A percentile compares a stretch with the other conserved stretches of the same genome.
phyloP scores from a whole-genome alignment of 2,888 invertebrate species.

The Oscheius sp. region DNA sequence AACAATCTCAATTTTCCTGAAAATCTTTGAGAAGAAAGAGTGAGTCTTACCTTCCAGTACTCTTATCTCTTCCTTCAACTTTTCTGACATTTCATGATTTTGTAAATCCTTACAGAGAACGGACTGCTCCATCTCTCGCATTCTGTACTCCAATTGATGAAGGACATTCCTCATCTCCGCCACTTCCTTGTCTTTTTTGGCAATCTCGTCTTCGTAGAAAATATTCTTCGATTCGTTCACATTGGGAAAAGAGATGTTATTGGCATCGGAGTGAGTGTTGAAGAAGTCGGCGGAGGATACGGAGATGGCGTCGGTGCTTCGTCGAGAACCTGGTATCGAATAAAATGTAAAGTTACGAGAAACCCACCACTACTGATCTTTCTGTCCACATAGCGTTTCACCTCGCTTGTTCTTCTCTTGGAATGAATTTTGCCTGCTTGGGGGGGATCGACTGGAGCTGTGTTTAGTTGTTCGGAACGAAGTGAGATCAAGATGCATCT shows the following conservation, averaged over 20 bases:
- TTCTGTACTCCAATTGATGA: conserved; percentile 74
- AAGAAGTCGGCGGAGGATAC: conserved; percentile 26
- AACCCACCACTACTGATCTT: conserved; percentile 34
- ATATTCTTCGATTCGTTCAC: conserved; percentile 53
- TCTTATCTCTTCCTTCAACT: conserved; percentile 74
- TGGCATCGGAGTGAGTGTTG: conserved; percentile 8
- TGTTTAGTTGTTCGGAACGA: conserved; percentile 34
- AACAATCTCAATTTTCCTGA: conserved; percentile 69
- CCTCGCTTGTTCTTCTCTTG: conserved; percentile 26
- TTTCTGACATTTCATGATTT: conserved; percentile 75
- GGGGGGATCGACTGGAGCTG: conserved; percentile 24
- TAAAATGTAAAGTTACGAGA: neutral
- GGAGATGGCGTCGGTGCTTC: conserved; percentile 28
- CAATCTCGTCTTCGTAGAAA: conserved; percentile 75
- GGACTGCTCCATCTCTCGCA: conserved; percentile 75
- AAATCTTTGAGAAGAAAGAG: neutral
- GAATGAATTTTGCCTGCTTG: conserved; percentile 22
- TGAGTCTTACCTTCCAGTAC: conserved; percentile 71
- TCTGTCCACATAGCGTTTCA: conserved; percentile 30
- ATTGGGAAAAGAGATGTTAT: conserved; percentile 31
- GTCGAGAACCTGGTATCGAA: conserved; percentile 24
- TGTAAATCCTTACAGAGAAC: conserved; percentile 69
- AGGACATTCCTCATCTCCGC: conserved; percentile 76
- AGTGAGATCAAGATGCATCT: conserved; percentile 41
- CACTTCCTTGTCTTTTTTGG: conserved; percentile 80